Evolutionary conservation across 1,140 invertebrate genomes (phyloP), one percentile per base, ranked within the genome.

Genomic region (Propsilocerus akamusi): DNA sequence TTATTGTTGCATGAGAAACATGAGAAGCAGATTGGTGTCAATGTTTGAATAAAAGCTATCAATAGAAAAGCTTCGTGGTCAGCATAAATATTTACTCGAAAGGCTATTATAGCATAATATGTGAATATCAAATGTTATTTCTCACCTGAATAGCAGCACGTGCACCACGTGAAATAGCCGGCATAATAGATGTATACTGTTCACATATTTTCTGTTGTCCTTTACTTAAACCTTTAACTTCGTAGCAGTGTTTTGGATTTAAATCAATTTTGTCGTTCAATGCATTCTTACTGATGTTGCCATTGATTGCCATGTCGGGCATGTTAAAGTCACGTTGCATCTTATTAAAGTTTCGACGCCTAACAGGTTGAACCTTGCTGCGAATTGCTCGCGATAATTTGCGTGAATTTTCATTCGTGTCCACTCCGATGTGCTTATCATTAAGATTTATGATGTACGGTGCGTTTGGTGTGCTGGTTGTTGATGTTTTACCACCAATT

Each of bases 201-300:
- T 80, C 74, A 55, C 86, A 90, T 23, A 86, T 65, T 53, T 82
- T 80, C 26, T 72, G 72, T 61, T 89, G 83, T 5, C 80, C 80
- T 12, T 74, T 71, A 11, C 75, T 78, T 22, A 88, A 64, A 2
- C 81, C 81, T 56, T 70, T 73, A 6, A 83, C 62, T 30, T 73
- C 65, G 25, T 70, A 69, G 57, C 81, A 84, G 23, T 58, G 59
- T 32, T 63, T 60, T 3, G 63, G 62, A 58, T 64, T 64, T 24
- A 64, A 49, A 52, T 65, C 55, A 12, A 63, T 58, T 25, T 34
- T 48, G 25, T 51, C 50, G 4, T 10, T 41, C 34, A 20, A 20
- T 41, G 17, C 34, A 20, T 41, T 41, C 14, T 41, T 41, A 17
- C 17, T 30, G 2, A n/a, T 53, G 11, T 46, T 59, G 0, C 53